These are phyloP conservation scores for Psephotus haematonotus DNA, from an alignment of 2,113 vertebrate genomes.

Conservation along the genomic window DNA sequence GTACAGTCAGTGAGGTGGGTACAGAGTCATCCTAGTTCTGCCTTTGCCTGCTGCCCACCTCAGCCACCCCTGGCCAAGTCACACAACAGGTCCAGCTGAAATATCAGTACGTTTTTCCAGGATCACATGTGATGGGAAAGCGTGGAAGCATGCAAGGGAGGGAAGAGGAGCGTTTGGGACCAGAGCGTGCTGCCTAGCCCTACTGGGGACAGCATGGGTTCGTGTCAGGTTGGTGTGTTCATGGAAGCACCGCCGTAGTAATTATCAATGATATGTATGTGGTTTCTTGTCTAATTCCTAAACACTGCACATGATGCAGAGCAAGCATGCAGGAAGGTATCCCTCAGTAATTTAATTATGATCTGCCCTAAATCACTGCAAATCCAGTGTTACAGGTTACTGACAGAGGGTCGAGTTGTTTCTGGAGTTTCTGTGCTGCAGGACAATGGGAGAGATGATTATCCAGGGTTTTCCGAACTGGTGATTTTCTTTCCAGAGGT, in stretches of 20 bases:
- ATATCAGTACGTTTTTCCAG: neutral
- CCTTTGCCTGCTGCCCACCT: neutral
- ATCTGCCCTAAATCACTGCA: neutral
- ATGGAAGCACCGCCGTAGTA: neutral
- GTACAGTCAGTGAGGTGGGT: neutral
- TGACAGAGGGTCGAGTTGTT: neutral
- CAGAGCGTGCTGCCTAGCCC: neutral
- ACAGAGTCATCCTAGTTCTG: neutral
- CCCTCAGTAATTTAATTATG: neutral
- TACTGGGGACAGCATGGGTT: fast-evolving
- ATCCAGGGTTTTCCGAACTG: neutral
- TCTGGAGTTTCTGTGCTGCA: neutral
- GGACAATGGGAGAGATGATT: neutral
- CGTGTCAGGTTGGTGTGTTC: neutral
- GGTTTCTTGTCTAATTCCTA: neutral
- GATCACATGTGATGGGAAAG: neutral
- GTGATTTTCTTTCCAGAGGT: constrained; percentile 27
- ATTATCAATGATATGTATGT: neutral
- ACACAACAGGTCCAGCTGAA: neutral
- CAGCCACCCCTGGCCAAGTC: neutral
- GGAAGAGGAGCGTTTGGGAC: neutral
- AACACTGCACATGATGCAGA: neutral
- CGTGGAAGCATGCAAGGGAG: neutral
- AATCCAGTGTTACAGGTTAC: neutral
- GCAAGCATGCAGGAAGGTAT: neutral